Evolutionary conservation across 2,797 vertebrate genomes (phyloP), one percentile per base, ranked within the genome.

Genomic region (Gobio occitaniae): DNA sequence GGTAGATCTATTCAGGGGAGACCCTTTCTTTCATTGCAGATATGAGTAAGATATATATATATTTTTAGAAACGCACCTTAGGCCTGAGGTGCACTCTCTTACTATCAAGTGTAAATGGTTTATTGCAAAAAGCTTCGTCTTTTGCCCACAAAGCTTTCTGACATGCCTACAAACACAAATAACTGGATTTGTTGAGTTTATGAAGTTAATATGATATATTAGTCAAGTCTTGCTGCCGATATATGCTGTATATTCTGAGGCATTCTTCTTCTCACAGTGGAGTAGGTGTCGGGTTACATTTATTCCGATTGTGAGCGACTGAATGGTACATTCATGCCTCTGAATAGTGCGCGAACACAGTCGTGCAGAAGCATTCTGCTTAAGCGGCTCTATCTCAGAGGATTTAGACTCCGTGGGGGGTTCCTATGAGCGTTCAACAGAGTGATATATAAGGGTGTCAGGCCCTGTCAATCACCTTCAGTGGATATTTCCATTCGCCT

Each of bases 391-490:
- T 61, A 36, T 78, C 68, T 25, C 36, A 32, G n/a, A 84, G 72
- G 66, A 47, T 82, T 82, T 72, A 72, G 66, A 72, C 66, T 32
- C 5, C 25, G 25, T 1, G 63, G 41, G 29, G 61, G 84, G 38
- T 79, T 88, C 76, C 70, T 38, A 83, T 66, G 61, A 80, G 66
- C 63, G 6, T 83, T 76, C 38, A 50, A 16, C n/a, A 50, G 50
- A 70, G 68, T 87, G 70, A 86, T 87, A 82, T 87, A 88, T 85
- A 86, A 68, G 66, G 82, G 76, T 78, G 86, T 87, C 86, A 85
- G 80, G 54, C 16, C 32, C n/a, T 83, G 84, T 89, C 87, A 87
- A 52, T 87, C 87, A 90, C 83, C 47, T 74, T 65, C 76, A 48
- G 25, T 15, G 25, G 76, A 86, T 89, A 80, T 87, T 90, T 90